Evolutionary conservation across 2,888 invertebrate species (phyloP).

Genomic region (Pomacea canaliculata): DNA sequence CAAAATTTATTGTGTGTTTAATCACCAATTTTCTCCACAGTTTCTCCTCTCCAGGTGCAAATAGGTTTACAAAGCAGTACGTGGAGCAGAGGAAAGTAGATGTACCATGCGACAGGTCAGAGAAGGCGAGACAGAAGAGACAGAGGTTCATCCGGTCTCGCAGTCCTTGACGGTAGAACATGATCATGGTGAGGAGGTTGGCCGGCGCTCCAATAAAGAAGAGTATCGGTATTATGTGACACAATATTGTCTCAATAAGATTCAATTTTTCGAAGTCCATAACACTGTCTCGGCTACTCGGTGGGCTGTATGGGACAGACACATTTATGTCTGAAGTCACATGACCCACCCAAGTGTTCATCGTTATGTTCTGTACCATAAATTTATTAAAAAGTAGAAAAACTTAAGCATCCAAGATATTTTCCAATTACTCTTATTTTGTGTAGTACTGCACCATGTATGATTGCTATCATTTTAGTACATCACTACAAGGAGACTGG

Average conservation of each 20-base stretch:
- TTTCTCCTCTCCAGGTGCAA: conserved; percentile 29
- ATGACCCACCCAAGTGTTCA: too few relatives aligned
- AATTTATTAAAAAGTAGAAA: too few relatives aligned
- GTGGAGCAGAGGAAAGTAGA: not conserved
- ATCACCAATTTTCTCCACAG: conserved; percentile 4
- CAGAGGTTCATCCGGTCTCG: conserved; percentile 20
- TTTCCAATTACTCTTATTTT: too few relatives aligned
- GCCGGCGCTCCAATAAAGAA: conserved; percentile 17
- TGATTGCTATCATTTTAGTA: too few relatives aligned
- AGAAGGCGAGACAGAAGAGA: conserved; percentile 15
- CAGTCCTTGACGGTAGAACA: conserved; percentile 16
- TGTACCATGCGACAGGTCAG: conserved; percentile 6
- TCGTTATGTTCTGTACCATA: not conserved
- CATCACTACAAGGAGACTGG: too few relatives aligned
- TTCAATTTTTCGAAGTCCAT: too few relatives aligned
- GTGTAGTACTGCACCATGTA: too few relatives aligned
- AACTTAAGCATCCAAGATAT: too few relatives aligned
- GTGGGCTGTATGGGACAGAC: too few relatives aligned
- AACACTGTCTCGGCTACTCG: too few relatives aligned
- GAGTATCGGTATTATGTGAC: not conserved
- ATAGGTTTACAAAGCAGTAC: conserved; percentile 1
- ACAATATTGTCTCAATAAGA: too few relatives aligned
- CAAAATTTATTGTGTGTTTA: conserved; percentile 10
- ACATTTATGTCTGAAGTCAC: too few relatives aligned
- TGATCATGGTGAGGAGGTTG: conserved; percentile 20